Base-by-base conservation (phyloP, 2,797 vertebrate genomes). In the Hylomyscus alleni region DNA sequence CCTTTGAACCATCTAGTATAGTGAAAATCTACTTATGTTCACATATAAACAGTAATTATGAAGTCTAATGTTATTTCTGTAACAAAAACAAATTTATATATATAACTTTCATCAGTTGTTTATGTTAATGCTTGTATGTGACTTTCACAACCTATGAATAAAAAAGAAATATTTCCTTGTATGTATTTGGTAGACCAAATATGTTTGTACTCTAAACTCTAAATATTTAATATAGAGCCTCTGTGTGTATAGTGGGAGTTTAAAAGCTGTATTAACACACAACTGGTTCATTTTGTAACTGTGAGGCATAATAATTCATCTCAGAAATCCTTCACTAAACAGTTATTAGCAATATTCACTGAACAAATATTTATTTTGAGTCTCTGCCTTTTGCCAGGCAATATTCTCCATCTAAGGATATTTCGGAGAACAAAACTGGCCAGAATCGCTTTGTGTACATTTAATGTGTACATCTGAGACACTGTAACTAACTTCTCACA, bases 281-380 rank as follows among this genome's bases (percentile, higher is more conserved):
- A 69, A 62, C 1, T 88, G 11, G 58, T 91, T 84, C 81, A 86
- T 86, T 93, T 56, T 95, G 44, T 93, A 89, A 89, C 34, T 78
- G 15, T 62, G 29, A 97, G 26, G 65, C 22, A 87, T 73, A 87
- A 88, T 84, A 95, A 90, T 91, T 92, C 17, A n/a, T 83, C 37
- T 93, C 67, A 87, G 75, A 97, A 94, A 73, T 88, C 11, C 47
- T 72, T 65, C 56, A 65, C n/a, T 84, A 86, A 92, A 89, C 10
- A 95, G 58, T 82, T 65, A 73, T 80, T 72, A 95, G 24, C 62
- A 15, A 73, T 93, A 86, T 60, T 92, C 58, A 91, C 31, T 96
- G 26, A 87, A 44, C 9, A 94, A 94, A 89, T 77, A 86, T 50
- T 92, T 96, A 81, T 72, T 65, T 91, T 69, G 65, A 81, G 3